Evolutionary conservation across 1,140 invertebrate genomes (phyloP).

Genomic region (Papilio machaon): DNA sequence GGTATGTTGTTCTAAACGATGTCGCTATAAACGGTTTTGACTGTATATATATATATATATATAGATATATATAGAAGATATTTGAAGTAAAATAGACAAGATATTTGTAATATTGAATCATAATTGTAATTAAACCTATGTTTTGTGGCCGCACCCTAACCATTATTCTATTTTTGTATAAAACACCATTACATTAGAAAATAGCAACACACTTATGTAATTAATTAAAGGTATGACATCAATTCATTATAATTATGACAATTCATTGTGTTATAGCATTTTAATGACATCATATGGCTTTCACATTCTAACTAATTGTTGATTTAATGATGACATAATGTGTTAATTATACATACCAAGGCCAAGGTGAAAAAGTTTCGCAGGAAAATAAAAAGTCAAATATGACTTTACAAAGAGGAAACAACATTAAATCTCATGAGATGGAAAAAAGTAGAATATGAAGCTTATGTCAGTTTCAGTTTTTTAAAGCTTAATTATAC

Average conservation of each 20-base stretch:
- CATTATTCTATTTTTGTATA: neutral
- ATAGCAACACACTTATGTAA: neutral
- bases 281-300: neutral
- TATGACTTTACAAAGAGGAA: neutral
- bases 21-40: no score
- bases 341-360: neutral
- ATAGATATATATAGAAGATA: no score
- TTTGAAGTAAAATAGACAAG: no score
- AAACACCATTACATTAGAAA: neutral
- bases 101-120: neutral
- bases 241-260: neutral
- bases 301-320: neutral
- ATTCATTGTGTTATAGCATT: neutral
- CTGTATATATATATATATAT: no score
- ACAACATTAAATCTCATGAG: conserved; percentile 31
- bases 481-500: neutral
- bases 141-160: neutral
- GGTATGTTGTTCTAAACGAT: no score
- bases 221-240: neutral
- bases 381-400: neutral
- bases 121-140: neutral
- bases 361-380: neutral
- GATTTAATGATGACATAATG: neutral
- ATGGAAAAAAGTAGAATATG: conserved; percentile 8
- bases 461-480: neutral